Evolutionary conservation across 2,113 vertebrate genomes (phyloP), one percentile per base, ranked within the genome.

Genomic region (Coryphaenoides rupestris): DNA sequence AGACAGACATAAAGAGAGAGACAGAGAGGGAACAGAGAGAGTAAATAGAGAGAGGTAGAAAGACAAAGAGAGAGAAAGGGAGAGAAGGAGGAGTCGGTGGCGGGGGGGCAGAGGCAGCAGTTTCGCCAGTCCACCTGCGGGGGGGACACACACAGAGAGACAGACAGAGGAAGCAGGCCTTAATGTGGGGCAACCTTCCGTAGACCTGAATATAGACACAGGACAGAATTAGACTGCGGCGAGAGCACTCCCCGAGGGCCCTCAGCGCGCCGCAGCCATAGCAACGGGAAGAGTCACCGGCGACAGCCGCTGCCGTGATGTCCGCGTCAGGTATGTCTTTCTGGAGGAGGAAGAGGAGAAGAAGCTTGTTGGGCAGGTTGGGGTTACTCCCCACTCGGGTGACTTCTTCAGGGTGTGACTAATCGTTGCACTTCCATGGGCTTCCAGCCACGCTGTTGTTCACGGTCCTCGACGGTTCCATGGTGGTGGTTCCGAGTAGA

Each of bases 101-200:
- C 52, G 21, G 75, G 13, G 28, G n/a, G n/a, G n/a, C n/a, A 65
- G 72, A 50, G 47, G 47, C 47, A n/a, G 62, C 23, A 5, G 62
- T n/a, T n/a, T n/a, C n/a, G 33, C 33, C 33, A 12, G 60, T 78
- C 74, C 72, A 81, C 68, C 77, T 78, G 77, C 61, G 78, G 71
- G 77, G 73, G n/a, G n/a, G n/a, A n/a, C n/a, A n/a, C n/a, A n/a
- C n/a, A 76, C 68, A 72, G 59, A 70, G 72, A 84, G 74, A 79
- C 21, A 59, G 63, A 58, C 65, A 67, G 62, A 72, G 56, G 63
- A 70, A 7, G 60, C 57, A 49, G 7, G 22, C 68, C n/a, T 68
- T 69, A 64, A 92, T 89, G 84, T 91, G 84, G 91, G 91, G 76
- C 90, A 85, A 71, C 66, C 79, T 85, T 84, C 82, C 86, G 87